Evolutionary conservation across 2,888 invertebrate species (phyloP), one percentile per base, ranked within the genome.

Genomic region (Dynastes grantii): DNA sequence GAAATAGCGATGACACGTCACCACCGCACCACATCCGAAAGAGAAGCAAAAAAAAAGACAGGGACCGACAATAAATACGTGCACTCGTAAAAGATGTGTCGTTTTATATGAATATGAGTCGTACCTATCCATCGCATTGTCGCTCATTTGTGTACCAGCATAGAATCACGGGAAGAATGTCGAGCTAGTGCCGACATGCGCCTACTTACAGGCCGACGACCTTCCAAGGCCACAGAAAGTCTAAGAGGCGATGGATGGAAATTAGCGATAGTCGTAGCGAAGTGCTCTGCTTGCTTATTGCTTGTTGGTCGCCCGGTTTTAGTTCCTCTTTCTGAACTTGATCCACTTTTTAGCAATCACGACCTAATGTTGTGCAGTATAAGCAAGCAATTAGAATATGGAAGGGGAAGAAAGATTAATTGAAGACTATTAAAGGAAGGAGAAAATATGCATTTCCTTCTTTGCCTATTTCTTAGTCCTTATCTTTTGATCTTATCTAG

Each of bases 301-400:
- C 29, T 61, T 32, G 32, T 2, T 22, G 9, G 27, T 40, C 68
- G 80, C 81, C 53, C 63, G 76, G 63, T 70, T 76, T 76, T 49
- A 80, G 82, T 81, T 82, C 81, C 81, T 81, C 80, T 79, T 81
- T 82, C 80, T 83, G 83, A 83, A 84, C 83, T 84, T 84, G 83
- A 82, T 83, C 83, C 79, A 84, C 84, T 83, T 84, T 83, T 79
- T 78, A n/a, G 45, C 13, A 27, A 49, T 49, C 22, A 68, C 1
- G 16, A n/a, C 40, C 65, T 51, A 13, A 32, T 32, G 40, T 16
- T 16, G 4, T 65, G 40, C 3, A 37, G 37, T 6, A 37, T 5
- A 16, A 53, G n/a, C n/a, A 53, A 53, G 16, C 11, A 53, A 32
- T n/a, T 53, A n/a, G n/a, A 1, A 1, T 53, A 5, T 1, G n/a